A percentile compares a stretch with the other conserved stretches of the same genome.
These are phyloP conservation scores for Nephotettix cincticeps DNA, from an alignment of 1,140 invertebrate genomes.

Conservation along the genomic window DNA sequence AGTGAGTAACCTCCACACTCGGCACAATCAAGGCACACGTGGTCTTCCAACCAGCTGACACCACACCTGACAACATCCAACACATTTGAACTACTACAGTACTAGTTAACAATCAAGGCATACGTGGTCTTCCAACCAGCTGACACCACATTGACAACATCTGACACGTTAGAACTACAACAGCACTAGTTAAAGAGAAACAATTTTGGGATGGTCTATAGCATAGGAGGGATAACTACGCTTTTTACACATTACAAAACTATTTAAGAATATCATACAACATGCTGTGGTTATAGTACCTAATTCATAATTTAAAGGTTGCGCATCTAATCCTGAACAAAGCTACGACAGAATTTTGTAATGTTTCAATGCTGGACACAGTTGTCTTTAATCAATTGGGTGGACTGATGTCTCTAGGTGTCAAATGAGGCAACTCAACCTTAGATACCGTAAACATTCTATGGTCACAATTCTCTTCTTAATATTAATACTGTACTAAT, in stretches of 20 bases:
- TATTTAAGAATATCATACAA: no score
- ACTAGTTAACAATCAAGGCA: constrained; percentile 65
- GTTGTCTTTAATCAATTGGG: no score
- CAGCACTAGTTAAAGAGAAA: background rate
- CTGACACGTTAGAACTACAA: background rate
- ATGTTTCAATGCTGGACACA: no score
- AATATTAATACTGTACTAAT: no score
- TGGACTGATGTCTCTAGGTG: no score
- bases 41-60: constrained; percentile 77
- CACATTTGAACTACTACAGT: background rate
- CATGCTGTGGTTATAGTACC: no score
- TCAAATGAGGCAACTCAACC: no score
- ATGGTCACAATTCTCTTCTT: no score
- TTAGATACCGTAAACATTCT: no score
- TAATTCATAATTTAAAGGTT: no score
- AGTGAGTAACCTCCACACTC: constrained; percentile 83
- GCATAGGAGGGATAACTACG: background rate
- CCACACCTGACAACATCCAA: constrained; percentile 61
- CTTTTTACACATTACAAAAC: background rate
- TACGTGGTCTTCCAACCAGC: constrained; percentile 77
- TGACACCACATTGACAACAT: constrained; percentile 68
- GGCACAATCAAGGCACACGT: constrained; percentile 74
- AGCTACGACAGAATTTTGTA: no score
- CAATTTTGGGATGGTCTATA: background rate
- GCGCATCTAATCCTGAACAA: no score